Conservation (phyloP, 2,113 vertebrate genomes). For the Serinus canaria region DNA sequence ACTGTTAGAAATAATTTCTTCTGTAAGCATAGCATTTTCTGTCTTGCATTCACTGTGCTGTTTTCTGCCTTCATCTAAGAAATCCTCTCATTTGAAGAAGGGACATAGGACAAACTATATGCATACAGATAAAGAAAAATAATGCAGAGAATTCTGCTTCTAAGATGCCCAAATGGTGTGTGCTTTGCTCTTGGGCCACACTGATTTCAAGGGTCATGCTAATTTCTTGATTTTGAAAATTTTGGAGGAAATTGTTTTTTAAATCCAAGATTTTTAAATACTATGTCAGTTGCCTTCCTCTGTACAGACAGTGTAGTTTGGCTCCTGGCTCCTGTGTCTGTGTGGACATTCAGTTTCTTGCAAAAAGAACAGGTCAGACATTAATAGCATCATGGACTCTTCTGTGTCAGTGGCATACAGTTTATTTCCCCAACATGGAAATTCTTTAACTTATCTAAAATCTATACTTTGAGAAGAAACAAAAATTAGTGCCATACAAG, state of each 20-base stretch:
- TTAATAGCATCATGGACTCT: background rate
- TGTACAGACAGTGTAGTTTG: accelerated
- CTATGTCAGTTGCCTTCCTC: background rate
- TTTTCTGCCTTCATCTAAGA: background rate
- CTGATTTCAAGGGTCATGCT: background rate
- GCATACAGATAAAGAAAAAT: background rate
- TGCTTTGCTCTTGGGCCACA: accelerated
- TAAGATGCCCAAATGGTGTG: background rate
- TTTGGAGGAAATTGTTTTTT: background rate
- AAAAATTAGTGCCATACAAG: background rate
- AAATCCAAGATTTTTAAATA: background rate
- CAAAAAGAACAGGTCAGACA: background rate
- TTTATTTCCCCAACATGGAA: background rate
- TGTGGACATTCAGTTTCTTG: background rate
- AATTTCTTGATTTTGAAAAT: background rate
- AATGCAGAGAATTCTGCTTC: background rate
- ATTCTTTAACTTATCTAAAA: background rate
- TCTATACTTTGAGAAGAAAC: background rate
- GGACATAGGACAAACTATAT: background rate
- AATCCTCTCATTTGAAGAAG: background rate
- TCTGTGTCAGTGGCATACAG: background rate
- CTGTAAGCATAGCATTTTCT: background rate
- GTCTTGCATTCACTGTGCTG: background rate
- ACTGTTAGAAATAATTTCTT: background rate
- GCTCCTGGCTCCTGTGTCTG: background rate